Evolutionary conservation across 2,888 invertebrate genomes (phyloP), one percentile per base, ranked within the genome.

Genomic region (Asteroscopus sphinx): DNA sequence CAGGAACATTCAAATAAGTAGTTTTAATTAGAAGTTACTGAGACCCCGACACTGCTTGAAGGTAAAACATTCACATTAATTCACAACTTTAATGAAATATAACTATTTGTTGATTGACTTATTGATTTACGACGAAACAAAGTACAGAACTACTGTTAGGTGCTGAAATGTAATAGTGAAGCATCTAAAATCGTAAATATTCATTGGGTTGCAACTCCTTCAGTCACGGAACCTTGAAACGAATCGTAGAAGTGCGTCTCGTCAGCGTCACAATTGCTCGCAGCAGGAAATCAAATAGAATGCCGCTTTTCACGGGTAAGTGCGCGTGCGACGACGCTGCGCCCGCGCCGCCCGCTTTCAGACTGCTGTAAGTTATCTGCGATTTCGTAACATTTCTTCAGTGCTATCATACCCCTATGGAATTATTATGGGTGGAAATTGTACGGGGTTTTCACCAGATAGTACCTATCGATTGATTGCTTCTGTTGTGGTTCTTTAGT

Each of bases 251-350:
- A 71, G 44, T 41, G 56, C 60, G 46, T 28, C 35, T 13, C 12
- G 40, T n/a, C n/a, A n/a, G n/a, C n/a, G n/a, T n/a, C n/a, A n/a
- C n/a, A n/a, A n/a, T n/a, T n/a, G n/a, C 62, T 47, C 30, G 28
- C 51, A 48, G 53, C 60, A 61, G 68, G 71, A 77, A 74, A 69
- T 68, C 64, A 62, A 57, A 64, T 47, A 60, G 59, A 67, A 55
- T 66, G 56, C 30, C 45, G 26, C 37, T 73, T 72, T 77, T 73
- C 76, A 78, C 67, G 72, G 72, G 53, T 47, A 66, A 68, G 42
- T 76, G 81, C 66, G 77, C 74, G 46, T 26, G 46, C 45, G 21
- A 21, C 21, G 2, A 2, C 40, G 12, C 45, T 56, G 68, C 72
- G 74, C 70, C 35, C 39, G 52, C 48, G 41, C 37, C 65, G 41